These are phyloP conservation scores for Corella eumyota DNA, from an alignment of 23 tunicate genomes.

Conservation along the genomic window DNA sequence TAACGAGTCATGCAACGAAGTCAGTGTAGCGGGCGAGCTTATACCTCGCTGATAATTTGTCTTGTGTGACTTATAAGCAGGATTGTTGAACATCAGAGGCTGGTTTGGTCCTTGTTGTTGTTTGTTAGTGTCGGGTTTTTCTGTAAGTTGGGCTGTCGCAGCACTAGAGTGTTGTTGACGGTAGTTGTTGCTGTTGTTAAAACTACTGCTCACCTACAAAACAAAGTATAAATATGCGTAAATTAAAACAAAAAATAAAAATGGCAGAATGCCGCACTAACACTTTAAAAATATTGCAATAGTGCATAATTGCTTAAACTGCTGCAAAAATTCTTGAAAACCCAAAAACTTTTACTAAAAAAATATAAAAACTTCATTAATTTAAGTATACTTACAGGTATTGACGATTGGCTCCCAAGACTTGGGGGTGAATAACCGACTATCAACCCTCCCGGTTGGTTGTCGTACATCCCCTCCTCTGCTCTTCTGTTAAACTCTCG, in stretches of 20 bases:
- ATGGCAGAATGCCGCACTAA: no score
- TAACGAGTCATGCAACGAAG: not conserved
- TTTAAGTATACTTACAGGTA: slow-evolving; percentile 15
- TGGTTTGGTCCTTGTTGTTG: slow-evolving; percentile 7
- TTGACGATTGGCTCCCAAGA: slow-evolving; percentile 25
- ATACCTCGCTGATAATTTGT: not conserved
- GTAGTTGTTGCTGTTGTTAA: slow-evolving; percentile 78
- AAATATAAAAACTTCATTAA: not conserved
- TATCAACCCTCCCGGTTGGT: not conserved
- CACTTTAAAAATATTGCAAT: no score
- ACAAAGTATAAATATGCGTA: not conserved
- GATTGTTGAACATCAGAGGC: slow-evolving; percentile 77
- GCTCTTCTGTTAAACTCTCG: slow-evolving; percentile 3
- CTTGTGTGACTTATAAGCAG: slow-evolving; percentile 27
- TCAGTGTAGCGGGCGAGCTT: not conserved
- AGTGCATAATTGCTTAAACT: not conserved
- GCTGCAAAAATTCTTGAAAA: not conserved
- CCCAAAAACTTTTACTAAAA: not conserved
- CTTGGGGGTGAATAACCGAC: slow-evolving; percentile 9
- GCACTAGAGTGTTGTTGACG: not conserved
- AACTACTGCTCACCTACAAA: slow-evolving; percentile 20
- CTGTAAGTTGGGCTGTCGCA: not conserved
- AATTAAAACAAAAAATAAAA: not conserved
- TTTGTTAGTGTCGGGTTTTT: not conserved
- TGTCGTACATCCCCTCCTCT: not conserved